Evolutionary conservation across 2,888 invertebrate species (phyloP), one percentile per base, ranked within the genome.

Genomic region (Cordilura impudica): DNA sequence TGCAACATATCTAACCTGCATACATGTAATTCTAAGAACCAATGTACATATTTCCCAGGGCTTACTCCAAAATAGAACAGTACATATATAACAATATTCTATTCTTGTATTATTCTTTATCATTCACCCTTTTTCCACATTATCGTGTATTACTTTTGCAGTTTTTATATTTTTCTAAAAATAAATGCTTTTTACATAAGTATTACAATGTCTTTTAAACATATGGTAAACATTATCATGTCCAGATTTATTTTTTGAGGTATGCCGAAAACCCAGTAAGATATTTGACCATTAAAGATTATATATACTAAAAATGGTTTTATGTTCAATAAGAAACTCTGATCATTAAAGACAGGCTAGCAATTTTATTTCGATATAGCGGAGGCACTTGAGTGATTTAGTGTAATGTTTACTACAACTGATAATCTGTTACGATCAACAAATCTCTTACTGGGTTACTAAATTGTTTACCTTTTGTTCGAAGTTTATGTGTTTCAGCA

Each of bases 151-250:
- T 51, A 21, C 29, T 60, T 19, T 26, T 43, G 10, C 18, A 21
- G 0, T 31, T 39, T 31, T 31, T 23, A 8, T 54, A 2, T 29
- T 19, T 35, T 45, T 35, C n/a, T 39, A 4, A 19, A 49, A 58
- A 49, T 39, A 51, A 43, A 66, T 53, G 53, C 7, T 39, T 60
- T 70, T 18, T 58, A 26, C 16, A 58, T n/a, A 47, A 47, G 47
- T 35, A 23, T 47, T 21, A 16, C 16, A 4, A 12, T 7, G 51
- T 14, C 3, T 12, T 60, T 19, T 51, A 39, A 26, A 39, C n/a
- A n/a, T 63, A 54, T 47, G 49, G 35, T 21, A 53, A 61, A 43
- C 39, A 61, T 69, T 53, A 53, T 39, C 39, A 73, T 51, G 58
- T 66, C 58, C 66, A 65, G 63, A 19, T 58, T 26, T 60, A 26